A percentile compares a stretch with the other conserved stretches of the same genome.
Conservation (phyloP, 2,888 invertebrate species). For the Limnephilus lunatus region DNA sequence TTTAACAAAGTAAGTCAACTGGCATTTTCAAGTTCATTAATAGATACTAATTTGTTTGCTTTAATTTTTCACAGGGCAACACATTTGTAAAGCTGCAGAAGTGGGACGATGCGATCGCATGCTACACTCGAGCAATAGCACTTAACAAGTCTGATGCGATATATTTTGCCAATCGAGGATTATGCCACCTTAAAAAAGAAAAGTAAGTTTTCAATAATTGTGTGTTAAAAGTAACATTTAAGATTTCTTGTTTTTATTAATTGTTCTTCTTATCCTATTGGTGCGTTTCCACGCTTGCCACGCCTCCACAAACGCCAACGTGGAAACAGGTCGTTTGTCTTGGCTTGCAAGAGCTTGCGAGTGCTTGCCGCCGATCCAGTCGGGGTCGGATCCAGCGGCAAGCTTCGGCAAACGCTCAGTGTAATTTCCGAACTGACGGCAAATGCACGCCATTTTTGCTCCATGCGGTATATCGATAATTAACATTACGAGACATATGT, state of each 20-base stretch:
- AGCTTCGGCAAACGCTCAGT: too few relatives aligned
- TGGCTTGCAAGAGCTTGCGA: too few relatives aligned
- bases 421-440: too few relatives aligned
- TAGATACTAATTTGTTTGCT: not conserved
- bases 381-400: too few relatives aligned
- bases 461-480: too few relatives aligned
- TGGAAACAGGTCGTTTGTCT: too few relatives aligned
- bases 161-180: conserved; percentile 91
- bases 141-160: conserved; percentile 87
- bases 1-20: too few relatives aligned
- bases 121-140: conserved; percentile 93
- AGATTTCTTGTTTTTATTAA: not conserved
- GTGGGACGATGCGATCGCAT: conserved; percentile 90
- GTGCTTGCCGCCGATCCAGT: too few relatives aligned
- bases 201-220: conserved; percentile 77
- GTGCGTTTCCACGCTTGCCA: too few relatives aligned
- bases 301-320: too few relatives aligned
- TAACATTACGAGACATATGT: too few relatives aligned
- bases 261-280: not conserved
- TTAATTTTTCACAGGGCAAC: conserved; percentile 82
- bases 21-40: not conserved
- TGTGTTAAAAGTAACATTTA: not conserved
- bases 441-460: too few relatives aligned
- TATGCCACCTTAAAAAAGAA: conserved; percentile 89
- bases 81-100: conserved; percentile 85